A percentile compares a stretch with the other conserved stretches of the same genome.
Conservation (phyloP, 2,888 invertebrate genomes). For the Tenthredo amoena region DNA sequence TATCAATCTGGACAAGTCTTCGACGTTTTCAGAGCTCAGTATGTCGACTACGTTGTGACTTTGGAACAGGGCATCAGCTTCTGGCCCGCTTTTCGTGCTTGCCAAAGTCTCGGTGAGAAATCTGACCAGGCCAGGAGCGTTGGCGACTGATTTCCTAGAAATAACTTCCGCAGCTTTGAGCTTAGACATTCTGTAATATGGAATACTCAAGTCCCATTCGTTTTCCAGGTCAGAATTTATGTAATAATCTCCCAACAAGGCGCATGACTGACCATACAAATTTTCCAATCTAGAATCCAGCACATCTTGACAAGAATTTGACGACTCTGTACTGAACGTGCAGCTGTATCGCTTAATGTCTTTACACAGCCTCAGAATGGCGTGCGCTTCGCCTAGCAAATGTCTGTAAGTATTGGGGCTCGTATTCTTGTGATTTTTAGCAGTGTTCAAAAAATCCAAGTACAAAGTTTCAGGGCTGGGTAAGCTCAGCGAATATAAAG, state of each 20-base stretch:
- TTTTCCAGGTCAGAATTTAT: slow-evolving; percentile 77
- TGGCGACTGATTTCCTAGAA: slow-evolving; percentile 69
- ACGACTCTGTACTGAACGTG: slow-evolving; percentile 50
- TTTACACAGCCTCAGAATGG: slow-evolving; percentile 81
- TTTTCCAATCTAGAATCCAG: slow-evolving; percentile 72
- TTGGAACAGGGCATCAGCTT: slow-evolving; percentile 78
- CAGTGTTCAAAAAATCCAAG: slow-evolving; percentile 85
- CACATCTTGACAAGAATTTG: slow-evolving; percentile 49
- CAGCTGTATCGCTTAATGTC: slow-evolving; percentile 73
- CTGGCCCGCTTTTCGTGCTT: slow-evolving; percentile 76
- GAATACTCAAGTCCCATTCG: slow-evolving; percentile 78
- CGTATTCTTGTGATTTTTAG: slow-evolving; percentile 82
- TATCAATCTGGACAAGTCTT: slow-evolving; percentile 79
- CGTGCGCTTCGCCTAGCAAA: slow-evolving; percentile 86
- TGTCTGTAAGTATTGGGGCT: slow-evolving; percentile 86
- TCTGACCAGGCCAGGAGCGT: slow-evolving; percentile 71
- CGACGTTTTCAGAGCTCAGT: slow-evolving; percentile 67
- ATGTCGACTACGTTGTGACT: slow-evolving; percentile 74
- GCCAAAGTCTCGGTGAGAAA: slow-evolving; percentile 74
- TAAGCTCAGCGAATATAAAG: slow-evolving; percentile 86
- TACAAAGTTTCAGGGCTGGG: slow-evolving; percentile 84
- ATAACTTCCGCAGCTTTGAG: slow-evolving; percentile 79
- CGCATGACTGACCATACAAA: slow-evolving; percentile 80
- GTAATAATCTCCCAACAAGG: slow-evolving; percentile 81
- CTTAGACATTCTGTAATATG: slow-evolving; percentile 81